A percentile compares a stretch with the other conserved stretches of the same genome.
Evolutionary conservation across 2,888 invertebrate genomes (phyloP).

Genomic region (Sipunculus nudus): DNA sequence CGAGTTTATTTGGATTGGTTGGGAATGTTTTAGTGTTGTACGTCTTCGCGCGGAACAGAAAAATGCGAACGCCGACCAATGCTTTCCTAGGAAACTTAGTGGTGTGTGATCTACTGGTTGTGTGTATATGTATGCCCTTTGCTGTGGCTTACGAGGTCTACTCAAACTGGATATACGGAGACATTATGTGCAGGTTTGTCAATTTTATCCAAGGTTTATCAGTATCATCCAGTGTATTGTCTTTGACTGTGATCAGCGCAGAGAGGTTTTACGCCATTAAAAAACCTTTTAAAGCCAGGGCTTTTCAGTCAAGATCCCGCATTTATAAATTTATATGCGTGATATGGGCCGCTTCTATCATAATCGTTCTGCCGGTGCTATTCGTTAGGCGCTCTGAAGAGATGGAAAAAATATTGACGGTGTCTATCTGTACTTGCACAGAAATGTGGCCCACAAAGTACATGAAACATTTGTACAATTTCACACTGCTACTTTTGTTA

Average conservation of each 20-base stretch:
- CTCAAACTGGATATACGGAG: slow-evolving; percentile 37
- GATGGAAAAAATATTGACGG: slow-evolving; percentile 10
- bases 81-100: slow-evolving; percentile 38
- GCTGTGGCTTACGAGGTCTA: slow-evolving; percentile 31
- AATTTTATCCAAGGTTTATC: slow-evolving; percentile 34
- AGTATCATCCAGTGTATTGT: slow-evolving; percentile 29
- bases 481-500: slow-evolving; percentile 21
- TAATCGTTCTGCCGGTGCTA: slow-evolving; percentile 19
- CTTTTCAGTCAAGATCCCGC: slow-evolving; percentile 25
- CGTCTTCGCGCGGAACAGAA: slow-evolving; percentile 21
- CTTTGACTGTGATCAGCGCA: slow-evolving; percentile 31
- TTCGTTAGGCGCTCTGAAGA: slow-evolving; percentile 24
- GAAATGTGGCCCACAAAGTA: slow-evolving; percentile 19
- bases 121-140: slow-evolving; percentile 35
- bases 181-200: slow-evolving; percentile 33
- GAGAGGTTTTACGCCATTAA: slow-evolving; percentile 30
- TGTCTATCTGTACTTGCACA: slow-evolving; percentile 15
- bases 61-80: slow-evolving; percentile 37
- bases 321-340: slow-evolving; percentile 14
- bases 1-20: slow-evolving; percentile 21
- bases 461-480: slow-evolving; percentile 31
- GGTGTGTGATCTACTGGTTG: slow-evolving; percentile 37
- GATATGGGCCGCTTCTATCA: slow-evolving; percentile 23
- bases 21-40: slow-evolving; percentile 32
- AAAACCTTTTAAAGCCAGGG: slow-evolving; percentile 25